Conservation (phyloP, 1,140 invertebrate genomes). For the Limonius californicus region DNA sequence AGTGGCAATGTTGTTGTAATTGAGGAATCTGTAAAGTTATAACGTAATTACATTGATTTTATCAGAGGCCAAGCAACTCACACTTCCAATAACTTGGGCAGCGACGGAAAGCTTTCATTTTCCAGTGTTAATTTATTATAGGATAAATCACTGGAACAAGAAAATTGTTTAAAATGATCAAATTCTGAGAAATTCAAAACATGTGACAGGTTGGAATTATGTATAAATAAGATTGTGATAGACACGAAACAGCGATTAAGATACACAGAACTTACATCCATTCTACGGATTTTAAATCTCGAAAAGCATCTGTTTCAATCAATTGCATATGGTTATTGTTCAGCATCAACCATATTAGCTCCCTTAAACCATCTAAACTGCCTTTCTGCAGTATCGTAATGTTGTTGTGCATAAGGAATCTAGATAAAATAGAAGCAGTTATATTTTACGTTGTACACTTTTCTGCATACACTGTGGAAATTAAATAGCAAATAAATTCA, state of each 20-base stretch:
- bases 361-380: not conserved
- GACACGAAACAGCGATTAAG: too few species aligned
- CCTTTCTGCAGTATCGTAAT: not conserved
- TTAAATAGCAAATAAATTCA: too few species aligned
- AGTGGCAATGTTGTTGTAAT: slow-evolving; percentile 48
- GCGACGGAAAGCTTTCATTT: slow-evolving; percentile 48
- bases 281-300: not conserved
- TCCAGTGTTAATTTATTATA: slow-evolving; percentile 48
- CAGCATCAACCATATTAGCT: not conserved
- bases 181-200: too few species aligned
- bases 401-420: not conserved
- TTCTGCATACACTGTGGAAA: too few species aligned
- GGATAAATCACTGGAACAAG: slow-evolving; percentile 46
- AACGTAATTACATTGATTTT: slow-evolving; percentile 7
- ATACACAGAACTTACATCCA: not conserved
- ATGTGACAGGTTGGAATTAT: too few species aligned
- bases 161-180: too few species aligned
- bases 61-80: slow-evolving; percentile 45
- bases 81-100: slow-evolving; percentile 52
- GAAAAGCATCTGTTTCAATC: not conserved
- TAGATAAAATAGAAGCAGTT: too few species aligned
- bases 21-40: slow-evolving; percentile 47
- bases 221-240: too few species aligned
- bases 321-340: not conserved
- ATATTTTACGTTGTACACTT: too few species aligned